phyloP scores from a whole-genome alignment of 2,888 invertebrate species.

The Drosophila neutralis region DNA sequence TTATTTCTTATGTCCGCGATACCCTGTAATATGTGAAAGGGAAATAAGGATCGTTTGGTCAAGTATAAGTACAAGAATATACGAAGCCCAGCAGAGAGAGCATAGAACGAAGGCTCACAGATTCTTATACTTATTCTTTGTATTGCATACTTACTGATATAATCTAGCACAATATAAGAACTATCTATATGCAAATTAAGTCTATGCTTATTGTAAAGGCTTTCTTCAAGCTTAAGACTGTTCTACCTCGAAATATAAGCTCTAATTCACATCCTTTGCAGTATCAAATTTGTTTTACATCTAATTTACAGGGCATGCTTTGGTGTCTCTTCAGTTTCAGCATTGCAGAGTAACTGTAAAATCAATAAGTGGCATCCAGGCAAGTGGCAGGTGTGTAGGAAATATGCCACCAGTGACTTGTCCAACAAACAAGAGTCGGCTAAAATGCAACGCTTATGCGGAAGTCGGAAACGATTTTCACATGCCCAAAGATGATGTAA shows the following conservation, averaged over 20 bases:
- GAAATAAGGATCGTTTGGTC: neutral
- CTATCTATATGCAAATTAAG: neutral
- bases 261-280: neutral
- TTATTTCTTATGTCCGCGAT: slow-evolving; percentile 33
- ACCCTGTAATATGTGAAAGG: slow-evolving; percentile 13
- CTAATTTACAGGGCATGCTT: neutral
- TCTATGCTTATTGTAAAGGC: neutral
- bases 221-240: neutral
- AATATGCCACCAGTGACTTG: slow-evolving; percentile 38
- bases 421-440: slow-evolving; percentile 22
- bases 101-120: neutral
- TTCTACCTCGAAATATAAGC: neutral
- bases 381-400: slow-evolving; percentile 10
- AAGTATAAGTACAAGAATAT: neutral
- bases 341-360: slow-evolving; percentile 40
- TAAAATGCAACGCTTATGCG: slow-evolving; percentile 51
- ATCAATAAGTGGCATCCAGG: slow-evolving; percentile 34
- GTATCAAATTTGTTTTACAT: neutral
- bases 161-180: neutral
- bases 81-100: neutral
- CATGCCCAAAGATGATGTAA: slow-evolving; percentile 65
- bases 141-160: neutral
- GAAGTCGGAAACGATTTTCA: slow-evolving; percentile 71
- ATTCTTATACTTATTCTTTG: no score
- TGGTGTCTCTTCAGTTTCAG: neutral